Evolutionary conservation across 2,888 invertebrate genomes (phyloP), one percentile per base, ranked within the genome.

Genomic region (Athripsodes cinereus): DNA sequence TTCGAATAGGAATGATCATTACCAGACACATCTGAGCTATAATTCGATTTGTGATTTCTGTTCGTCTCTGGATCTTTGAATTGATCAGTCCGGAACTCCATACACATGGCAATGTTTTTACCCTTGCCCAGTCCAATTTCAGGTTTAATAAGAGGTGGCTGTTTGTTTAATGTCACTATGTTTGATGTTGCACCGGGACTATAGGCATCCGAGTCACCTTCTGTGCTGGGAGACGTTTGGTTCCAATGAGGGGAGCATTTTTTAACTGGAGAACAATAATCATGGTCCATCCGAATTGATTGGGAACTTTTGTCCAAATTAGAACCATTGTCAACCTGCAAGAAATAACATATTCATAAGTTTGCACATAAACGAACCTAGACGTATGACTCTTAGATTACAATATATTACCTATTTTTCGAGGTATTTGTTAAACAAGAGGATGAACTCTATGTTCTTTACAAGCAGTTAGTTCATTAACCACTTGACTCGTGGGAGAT

Each of bases 231-330:
- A 22, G 65, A 60, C 3, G 52, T 53, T 6, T 26, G 10, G 5
- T 26, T 26, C 26, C 26, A 26, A 26, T 26, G 26, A 10, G 26
- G 10, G 13, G 22, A 6, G n/a, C n/a, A n/a, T 10, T 22, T 46
- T 19, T 55, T 48, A 21, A 59, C 53, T 2, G 66, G 57, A 19
- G 66, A 67, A 65, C 83, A 83, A 65, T 85, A 85, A 69, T 81
- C 81, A 66, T 84, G 84, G 68, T 84, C 84, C 60, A 80, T 67
- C 40, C 75, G 74, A 8, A 80, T 68, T 11, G 26, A 26, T 10
- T 26, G 5, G 26, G 26, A 26, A 26, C 26, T 26, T 10, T 3
- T 3, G 26, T 26, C 26, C 10, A 26, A 3, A 10, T 3, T 10
- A 26, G 26, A 26, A 26, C 3, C 26, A 10, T 3, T 3, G 10